Evolutionary conservation across 2,888 invertebrate genomes (phyloP).

Genomic region (Drosophila quinaria): DNA sequence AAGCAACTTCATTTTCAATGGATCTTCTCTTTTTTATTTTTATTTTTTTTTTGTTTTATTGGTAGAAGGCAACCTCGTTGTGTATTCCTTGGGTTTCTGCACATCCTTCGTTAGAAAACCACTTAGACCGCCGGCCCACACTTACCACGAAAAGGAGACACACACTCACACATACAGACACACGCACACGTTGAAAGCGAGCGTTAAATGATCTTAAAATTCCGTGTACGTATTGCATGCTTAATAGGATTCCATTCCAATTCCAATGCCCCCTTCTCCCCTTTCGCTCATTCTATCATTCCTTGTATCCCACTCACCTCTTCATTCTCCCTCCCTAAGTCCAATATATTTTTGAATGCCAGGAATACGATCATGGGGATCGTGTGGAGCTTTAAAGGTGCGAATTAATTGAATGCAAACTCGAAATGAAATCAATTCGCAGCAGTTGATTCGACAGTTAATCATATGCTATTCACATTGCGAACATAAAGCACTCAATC

Average conservation of each 20-base stretch:
- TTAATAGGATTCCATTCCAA: constrained; percentile 66
- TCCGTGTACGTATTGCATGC: constrained; percentile 63
- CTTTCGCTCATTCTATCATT: neutral
- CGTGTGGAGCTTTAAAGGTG: constrained; percentile 24
- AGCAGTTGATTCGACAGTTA: constrained; percentile 9
- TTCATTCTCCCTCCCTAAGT: neutral
- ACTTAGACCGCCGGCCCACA: constrained; percentile 45
- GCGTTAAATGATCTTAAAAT: constrained; percentile 66
- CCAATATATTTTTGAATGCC: neutral
- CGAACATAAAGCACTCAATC: neutral
- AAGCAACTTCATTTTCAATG: constrained; percentile 47
- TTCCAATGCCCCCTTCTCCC: neutral
- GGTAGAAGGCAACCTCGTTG: constrained; percentile 18
- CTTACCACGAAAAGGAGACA: constrained; percentile 33
- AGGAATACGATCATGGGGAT: constrained; percentile 7
- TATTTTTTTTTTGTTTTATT: constrained; percentile 2
- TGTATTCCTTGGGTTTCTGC: constrained; percentile 32
- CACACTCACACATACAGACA: constrained; percentile 5
- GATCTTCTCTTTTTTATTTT: constrained; percentile 5
- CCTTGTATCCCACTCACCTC: neutral
- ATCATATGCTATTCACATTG: constrained; percentile 1
- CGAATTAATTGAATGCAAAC: constrained; percentile 38
- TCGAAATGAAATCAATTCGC: constrained; percentile 4
- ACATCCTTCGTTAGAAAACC: constrained; percentile 68
- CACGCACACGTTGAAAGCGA: neutral